These are phyloP conservation scores for Sinosuthora webbiana DNA, from an alignment of 2,113 vertebrate genomes.

Conservation along the genomic window DNA sequence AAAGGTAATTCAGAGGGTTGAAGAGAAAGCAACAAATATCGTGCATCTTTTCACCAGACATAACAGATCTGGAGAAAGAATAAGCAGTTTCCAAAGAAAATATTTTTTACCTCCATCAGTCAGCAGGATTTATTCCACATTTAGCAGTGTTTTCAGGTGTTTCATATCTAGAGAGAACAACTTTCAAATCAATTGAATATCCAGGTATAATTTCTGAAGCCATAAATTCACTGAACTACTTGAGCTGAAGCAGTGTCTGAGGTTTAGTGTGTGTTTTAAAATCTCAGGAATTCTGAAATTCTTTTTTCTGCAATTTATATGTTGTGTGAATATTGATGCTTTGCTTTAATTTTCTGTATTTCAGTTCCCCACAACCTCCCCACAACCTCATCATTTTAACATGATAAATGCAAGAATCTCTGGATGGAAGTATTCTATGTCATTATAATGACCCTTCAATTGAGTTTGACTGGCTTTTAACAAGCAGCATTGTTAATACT, in stretches of 20 bases:
- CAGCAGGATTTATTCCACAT: neutral
- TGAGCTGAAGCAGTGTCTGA: neutral
- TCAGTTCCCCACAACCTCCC: neutral
- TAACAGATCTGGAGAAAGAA: neutral
- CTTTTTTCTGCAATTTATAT: neutral
- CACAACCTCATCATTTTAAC: too few relatives aligned
- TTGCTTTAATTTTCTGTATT: neutral
- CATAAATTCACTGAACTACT: neutral
- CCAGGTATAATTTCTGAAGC: neutral
- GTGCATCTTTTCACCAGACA: neutral
- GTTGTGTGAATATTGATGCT: neutral
- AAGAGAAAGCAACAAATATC: neutral
- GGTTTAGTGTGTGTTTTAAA: neutral
- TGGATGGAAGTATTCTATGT: neutral
- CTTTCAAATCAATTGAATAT: neutral
- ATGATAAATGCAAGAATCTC: neutral
- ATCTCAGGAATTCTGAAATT: neutral
- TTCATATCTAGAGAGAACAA: neutral
- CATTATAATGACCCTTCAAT: neutral
- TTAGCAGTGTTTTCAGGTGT: neutral
- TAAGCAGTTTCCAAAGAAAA: neutral
- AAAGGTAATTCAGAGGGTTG: neutral
- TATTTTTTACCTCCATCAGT: neutral
- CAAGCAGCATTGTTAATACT: neutral
- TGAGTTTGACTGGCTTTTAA: neutral